phyloP scores from a whole-genome alignment of 1,140 invertebrate species.

The Drosophila erecta region DNA sequence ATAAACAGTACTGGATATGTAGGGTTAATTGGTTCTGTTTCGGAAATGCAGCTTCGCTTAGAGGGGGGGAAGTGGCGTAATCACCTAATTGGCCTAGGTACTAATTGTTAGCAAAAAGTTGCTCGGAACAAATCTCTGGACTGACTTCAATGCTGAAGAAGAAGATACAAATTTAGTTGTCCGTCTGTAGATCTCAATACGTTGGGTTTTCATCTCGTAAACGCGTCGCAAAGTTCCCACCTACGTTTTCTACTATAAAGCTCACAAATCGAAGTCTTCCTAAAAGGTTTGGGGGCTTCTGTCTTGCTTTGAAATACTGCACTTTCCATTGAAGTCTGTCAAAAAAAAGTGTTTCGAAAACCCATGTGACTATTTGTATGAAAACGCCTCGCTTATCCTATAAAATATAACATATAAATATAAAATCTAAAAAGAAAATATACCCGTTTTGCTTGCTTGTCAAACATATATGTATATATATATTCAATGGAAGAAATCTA shows the following conservation, averaged over 20 bases:
- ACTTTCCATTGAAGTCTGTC: constrained; percentile 38
- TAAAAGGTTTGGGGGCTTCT: constrained; percentile 23
- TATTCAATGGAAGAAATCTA: constrained; percentile 67
- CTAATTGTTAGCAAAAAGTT: constrained; percentile 44
- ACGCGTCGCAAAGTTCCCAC: constrained; percentile 12
- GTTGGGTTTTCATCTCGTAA: constrained; percentile 51
- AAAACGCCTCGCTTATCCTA: constrained; percentile 49
- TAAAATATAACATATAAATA: constrained; percentile 71
- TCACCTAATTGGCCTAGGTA: constrained; percentile 30
- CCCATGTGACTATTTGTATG: constrained; percentile 27
- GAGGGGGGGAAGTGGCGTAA: constrained; percentile 30
- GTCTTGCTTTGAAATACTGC: constrained; percentile 41
- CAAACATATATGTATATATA: constrained; percentile 36
- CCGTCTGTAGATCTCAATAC: constrained; percentile 50
- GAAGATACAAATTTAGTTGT: constrained; percentile 44
- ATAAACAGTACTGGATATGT: constrained; percentile 66
- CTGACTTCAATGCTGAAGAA: constrained; percentile 48
- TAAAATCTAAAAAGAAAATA: constrained; percentile 62
- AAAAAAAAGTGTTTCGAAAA: constrained; percentile 49
- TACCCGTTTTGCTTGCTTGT: constrained; percentile 68
- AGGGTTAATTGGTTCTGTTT: constrained; percentile 70
- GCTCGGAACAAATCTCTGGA: constrained; percentile 53
- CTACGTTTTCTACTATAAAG: constrained; percentile 40
- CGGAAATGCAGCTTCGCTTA: constrained; percentile 52
- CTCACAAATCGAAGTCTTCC: constrained; percentile 64